These are phyloP conservation scores for Eupelmus urozonus DNA, from an alignment of 2,888 invertebrate genomes.

Conservation along the genomic window DNA sequence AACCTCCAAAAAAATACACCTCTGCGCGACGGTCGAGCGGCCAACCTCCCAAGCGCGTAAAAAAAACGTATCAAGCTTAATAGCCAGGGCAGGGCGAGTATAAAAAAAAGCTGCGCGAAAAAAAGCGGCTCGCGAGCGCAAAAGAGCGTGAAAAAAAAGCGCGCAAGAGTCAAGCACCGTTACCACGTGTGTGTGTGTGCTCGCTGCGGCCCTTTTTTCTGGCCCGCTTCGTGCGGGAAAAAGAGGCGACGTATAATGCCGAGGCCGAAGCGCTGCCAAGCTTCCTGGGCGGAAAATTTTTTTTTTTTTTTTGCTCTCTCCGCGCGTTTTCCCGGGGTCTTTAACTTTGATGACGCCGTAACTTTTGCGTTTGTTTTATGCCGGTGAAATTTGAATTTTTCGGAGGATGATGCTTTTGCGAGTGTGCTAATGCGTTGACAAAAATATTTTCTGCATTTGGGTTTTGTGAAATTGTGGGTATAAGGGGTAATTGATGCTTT, in stretches of 20 bases:
- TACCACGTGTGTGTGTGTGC: conserved; percentile 59
- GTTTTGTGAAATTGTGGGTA: too few species aligned
- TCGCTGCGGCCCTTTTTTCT: conserved; percentile 10
- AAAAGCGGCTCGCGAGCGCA: conserved; percentile 16
- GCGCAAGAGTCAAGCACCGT: conserved; percentile 64
- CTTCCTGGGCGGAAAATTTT: conserved; percentile 2
- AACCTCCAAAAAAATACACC: conserved; percentile 8
- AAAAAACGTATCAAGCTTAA: conserved; percentile 9
- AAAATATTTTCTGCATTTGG: too few species aligned
- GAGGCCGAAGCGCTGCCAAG: conserved; percentile 32
- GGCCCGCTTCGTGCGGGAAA: background rate
- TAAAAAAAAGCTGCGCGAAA: conserved; percentile 18
- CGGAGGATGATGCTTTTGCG: too few species aligned
- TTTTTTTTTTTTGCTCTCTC: background rate
- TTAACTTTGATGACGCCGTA: too few species aligned
- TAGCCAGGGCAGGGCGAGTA: background rate
- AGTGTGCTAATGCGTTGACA: too few species aligned
- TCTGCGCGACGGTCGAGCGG: background rate
- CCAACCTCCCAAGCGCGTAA: conserved; percentile 25
- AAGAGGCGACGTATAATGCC: conserved; percentile 26
- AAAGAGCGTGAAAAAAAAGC: conserved; percentile 34
- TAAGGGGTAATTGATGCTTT: too few species aligned
- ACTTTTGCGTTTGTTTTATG: too few species aligned
- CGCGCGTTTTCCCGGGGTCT: too few species aligned
- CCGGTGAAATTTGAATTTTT: too few species aligned